phyloP scores from a whole-genome alignment of 2,888 invertebrate species.

The Aplocera efformata region DNA sequence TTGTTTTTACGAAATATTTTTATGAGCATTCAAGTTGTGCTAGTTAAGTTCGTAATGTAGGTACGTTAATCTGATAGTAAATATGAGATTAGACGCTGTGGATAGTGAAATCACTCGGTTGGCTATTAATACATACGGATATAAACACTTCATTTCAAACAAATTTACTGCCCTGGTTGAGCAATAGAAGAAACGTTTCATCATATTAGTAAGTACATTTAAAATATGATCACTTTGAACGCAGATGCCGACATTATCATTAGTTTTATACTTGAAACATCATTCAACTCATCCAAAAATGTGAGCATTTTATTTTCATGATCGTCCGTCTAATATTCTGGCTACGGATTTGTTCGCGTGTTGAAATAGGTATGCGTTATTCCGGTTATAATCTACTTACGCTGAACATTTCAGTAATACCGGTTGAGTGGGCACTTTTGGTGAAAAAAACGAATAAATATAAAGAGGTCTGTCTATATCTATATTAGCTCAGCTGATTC shows the following conservation, averaged over 20 bases:
- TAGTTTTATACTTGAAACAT: neutral
- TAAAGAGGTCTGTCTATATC: no score
- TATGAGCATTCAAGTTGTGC: slow-evolving; percentile 26
- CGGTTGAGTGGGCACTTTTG: no score
- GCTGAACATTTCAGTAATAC: no score
- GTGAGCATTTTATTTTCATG: slow-evolving; percentile 2
- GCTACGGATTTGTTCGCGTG: no score
- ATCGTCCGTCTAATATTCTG: no score
- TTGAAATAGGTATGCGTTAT: no score
- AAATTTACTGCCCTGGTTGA: slow-evolving; percentile 31
- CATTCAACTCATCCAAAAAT: neutral
- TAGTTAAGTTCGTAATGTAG: slow-evolving; percentile 22
- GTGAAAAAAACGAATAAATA: no score
- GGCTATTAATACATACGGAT: slow-evolving; percentile 34
- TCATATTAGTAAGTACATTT: slow-evolving; percentile 7
- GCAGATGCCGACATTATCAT: slow-evolving; percentile 8
- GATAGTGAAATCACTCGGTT: slow-evolving; percentile 32
- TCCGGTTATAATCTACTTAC: no score
- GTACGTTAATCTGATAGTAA: slow-evolving; percentile 31
- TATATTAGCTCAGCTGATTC: no score
- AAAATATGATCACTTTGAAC: slow-evolving; percentile 14
- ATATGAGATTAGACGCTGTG: slow-evolving; percentile 27
- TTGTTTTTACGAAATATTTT: slow-evolving; percentile 32
- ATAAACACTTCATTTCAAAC: slow-evolving; percentile 35
- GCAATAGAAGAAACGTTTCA: slow-evolving; percentile 20